phyloP scores from a whole-genome alignment of 2,797 vertebrate genomes.

The Rhinoraja longicauda region DNA sequence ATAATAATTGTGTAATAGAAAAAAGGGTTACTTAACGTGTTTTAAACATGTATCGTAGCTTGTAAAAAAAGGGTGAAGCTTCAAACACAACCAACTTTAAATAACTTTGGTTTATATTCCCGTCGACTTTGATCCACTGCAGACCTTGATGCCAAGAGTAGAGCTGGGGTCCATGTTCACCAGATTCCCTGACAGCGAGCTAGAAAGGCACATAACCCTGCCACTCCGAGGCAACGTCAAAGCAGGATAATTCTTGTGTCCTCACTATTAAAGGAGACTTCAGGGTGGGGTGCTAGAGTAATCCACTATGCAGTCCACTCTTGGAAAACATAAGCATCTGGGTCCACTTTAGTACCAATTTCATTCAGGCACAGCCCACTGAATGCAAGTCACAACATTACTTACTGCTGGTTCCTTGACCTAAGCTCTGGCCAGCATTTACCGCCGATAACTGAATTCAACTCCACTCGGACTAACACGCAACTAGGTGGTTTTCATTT shows the following conservation, averaged over 20 bases:
- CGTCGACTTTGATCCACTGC: background rate
- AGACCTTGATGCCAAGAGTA: background rate
- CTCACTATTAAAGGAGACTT: too few species aligned
- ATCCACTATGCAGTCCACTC: too few species aligned
- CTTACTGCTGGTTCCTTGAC: background rate
- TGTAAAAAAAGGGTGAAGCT: slow-evolving; percentile 20
- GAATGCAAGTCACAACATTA: background rate
- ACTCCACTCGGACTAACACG: background rate
- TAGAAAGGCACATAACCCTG: background rate
- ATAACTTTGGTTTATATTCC: slow-evolving; percentile 26
- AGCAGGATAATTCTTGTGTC: too few species aligned
- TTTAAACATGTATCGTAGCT: slow-evolving; percentile 33
- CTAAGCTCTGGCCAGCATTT: background rate
- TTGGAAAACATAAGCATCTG: too few species aligned
- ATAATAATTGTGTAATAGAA: slow-evolving; percentile 31
- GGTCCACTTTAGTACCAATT: background rate
- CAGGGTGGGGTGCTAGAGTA: too few species aligned
- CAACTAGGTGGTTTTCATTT: background rate
- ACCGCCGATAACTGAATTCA: background rate
- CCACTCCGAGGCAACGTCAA: background rate
- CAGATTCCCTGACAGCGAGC: background rate
- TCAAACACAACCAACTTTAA: slow-evolving; percentile 33
- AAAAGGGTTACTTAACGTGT: slow-evolving; percentile 35
- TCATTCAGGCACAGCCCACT: background rate
- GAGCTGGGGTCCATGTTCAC: background rate